Evolutionary conservation across 2,888 invertebrate species (phyloP).

Genomic region (Ommatoiulus sabulosus): DNA sequence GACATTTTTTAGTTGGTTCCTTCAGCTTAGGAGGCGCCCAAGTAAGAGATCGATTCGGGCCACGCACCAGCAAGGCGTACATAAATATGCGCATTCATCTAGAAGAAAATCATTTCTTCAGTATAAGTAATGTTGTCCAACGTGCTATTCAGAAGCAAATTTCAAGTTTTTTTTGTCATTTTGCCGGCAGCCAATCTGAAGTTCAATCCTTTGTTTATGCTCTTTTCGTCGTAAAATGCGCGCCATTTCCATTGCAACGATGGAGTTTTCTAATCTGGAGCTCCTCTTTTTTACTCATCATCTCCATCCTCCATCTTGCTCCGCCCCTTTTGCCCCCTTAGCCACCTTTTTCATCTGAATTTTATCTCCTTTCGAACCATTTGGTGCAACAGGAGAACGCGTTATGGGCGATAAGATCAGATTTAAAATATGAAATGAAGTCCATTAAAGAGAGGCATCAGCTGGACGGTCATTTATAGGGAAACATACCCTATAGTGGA

Average conservation of each 20-base stretch:
- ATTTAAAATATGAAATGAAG: not conserved
- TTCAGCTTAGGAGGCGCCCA: not conserved
- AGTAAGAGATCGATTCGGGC: not conserved
- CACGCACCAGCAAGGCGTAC: not conserved
- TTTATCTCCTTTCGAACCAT: not conserved
- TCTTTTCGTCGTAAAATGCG: not conserved
- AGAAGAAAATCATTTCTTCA: not conserved
- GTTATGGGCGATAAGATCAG: not conserved
- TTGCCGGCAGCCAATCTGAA: not conserved
- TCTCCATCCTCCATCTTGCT: slow-evolving; percentile 1
- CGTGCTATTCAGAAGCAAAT: not conserved
- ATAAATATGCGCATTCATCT: not conserved
- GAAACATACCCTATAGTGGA: too few species aligned
- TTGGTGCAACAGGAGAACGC: not conserved
- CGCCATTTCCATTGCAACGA: not conserved
- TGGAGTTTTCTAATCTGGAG: not conserved
- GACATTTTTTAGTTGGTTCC: not conserved
- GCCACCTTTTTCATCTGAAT: not conserved
- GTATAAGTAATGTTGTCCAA: not conserved
- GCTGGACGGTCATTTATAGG: too few species aligned
- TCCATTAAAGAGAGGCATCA: too few species aligned
- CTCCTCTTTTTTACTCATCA: not conserved
- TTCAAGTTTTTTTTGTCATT: not conserved
- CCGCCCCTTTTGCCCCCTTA: not conserved
- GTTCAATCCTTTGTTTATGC: slow-evolving; percentile 1